These are phyloP conservation scores for Mantis religiosa DNA, from an alignment of 2,888 invertebrate species.

Conservation along the genomic window DNA sequence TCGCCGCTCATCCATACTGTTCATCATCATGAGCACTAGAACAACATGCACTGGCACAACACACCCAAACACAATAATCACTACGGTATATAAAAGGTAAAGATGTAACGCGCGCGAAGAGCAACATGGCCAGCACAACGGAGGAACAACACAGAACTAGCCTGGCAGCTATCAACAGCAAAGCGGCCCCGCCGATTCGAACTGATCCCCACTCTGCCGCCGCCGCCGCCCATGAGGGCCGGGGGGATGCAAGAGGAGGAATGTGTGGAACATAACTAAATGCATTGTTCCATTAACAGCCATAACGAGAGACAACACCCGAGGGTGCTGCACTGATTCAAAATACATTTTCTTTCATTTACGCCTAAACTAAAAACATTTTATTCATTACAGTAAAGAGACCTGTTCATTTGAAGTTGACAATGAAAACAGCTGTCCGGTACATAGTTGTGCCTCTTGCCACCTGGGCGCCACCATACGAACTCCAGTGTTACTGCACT, in stretches of 20 bases:
- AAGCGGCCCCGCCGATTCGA: background rate
- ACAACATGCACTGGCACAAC: background rate
- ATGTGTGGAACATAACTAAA: background rate
- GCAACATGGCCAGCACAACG: slow-evolving; percentile 19
- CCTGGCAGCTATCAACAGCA: background rate
- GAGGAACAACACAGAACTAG: background rate
- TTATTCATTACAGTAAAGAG: too few species aligned
- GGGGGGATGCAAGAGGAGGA: background rate
- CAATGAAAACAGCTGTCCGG: too few species aligned
- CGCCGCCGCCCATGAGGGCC: too few species aligned
- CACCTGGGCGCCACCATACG: too few species aligned
- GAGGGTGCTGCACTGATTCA: too few species aligned
- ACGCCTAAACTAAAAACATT: too few species aligned
- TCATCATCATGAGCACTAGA: slow-evolving; percentile 29
- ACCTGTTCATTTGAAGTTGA: too few species aligned
- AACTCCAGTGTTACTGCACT: too few species aligned
- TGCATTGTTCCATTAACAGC: too few species aligned
- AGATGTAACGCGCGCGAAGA: background rate
- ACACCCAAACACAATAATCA: background rate
- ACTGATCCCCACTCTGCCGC: background rate
- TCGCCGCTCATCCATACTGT: slow-evolving; percentile 64
- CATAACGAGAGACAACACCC: too few species aligned
- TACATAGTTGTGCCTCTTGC: too few species aligned
- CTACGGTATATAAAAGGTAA: background rate
- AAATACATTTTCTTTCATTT: too few species aligned